Evolutionary conservation across 2,797 vertebrate genomes (phyloP).

Genomic region (Sciurus vulgaris): DNA sequence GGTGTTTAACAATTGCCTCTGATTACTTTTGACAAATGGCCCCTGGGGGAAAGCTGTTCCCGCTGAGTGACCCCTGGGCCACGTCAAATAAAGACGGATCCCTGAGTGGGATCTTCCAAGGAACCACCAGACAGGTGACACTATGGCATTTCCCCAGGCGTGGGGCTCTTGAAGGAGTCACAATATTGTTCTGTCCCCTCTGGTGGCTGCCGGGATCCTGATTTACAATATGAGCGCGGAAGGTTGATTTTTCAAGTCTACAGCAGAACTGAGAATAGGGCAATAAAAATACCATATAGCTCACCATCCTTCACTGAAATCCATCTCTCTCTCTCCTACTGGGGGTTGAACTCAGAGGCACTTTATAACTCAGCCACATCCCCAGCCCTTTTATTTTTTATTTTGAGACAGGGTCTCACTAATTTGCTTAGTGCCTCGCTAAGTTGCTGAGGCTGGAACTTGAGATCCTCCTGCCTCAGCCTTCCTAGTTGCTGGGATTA

Average conservation of each 20-base stretch:
- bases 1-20: neutral
- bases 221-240: neutral
- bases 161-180: neutral
- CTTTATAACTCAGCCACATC: no score
- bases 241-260: neutral
- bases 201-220: neutral
- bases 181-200: neutral
- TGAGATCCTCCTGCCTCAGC: no score
- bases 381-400: no score
- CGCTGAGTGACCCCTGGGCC: neutral
- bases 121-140: neutral
- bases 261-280: neutral
- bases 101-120: neutral
- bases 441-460: no score
- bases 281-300: neutral
- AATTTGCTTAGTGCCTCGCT: no score
- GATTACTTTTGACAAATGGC: neutral
- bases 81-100: neutral
- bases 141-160: neutral
- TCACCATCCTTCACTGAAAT: neutral
- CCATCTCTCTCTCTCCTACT: neutral
- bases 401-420: no score
- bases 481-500: no score
- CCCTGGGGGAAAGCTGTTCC: neutral
- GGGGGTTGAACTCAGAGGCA: no score